Percentiles rank a stretch among this genome's conserved stretches.
Conservation (phyloP, 2,113 vertebrate genomes). For the Albula glossodonta region DNA sequence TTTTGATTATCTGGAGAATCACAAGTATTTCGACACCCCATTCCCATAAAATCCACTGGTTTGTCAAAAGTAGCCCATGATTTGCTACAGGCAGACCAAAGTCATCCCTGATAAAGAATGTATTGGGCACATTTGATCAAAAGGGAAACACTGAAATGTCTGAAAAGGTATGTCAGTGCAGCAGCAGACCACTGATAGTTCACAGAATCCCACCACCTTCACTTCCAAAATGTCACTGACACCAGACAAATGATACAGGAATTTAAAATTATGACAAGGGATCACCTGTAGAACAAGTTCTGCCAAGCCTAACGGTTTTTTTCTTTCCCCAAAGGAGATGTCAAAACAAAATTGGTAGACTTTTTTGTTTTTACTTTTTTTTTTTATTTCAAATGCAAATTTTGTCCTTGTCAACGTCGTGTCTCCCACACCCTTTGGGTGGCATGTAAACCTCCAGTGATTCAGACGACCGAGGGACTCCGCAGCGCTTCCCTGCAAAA, state of each 20-base stretch:
- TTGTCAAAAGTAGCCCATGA: too few relatives aligned
- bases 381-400: conserved; percentile 42
- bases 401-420: conserved; percentile 40
- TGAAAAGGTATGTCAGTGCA: background rate
- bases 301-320: background rate
- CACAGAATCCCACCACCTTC: background rate
- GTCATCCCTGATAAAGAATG: background rate
- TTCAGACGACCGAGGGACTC: conserved; percentile 32
- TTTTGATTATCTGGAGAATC: too few relatives aligned
- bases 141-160: background rate
- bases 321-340: too few relatives aligned
- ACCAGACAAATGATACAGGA: background rate
- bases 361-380: background rate
- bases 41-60: too few relatives aligned
- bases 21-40: too few relatives aligned
- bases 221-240: background rate
- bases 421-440: conserved; percentile 22
- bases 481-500: background rate
- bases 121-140: background rate
- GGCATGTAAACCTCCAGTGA: conserved; percentile 35
- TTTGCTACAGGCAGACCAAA: background rate
- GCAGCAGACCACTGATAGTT: background rate
- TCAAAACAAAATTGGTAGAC: too few relatives aligned
- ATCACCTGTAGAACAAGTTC: background rate
- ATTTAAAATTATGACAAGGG: conserved; percentile 1